phyloP scores from a whole-genome alignment of 2,888 invertebrate species.

The Drosophila limbata region DNA sequence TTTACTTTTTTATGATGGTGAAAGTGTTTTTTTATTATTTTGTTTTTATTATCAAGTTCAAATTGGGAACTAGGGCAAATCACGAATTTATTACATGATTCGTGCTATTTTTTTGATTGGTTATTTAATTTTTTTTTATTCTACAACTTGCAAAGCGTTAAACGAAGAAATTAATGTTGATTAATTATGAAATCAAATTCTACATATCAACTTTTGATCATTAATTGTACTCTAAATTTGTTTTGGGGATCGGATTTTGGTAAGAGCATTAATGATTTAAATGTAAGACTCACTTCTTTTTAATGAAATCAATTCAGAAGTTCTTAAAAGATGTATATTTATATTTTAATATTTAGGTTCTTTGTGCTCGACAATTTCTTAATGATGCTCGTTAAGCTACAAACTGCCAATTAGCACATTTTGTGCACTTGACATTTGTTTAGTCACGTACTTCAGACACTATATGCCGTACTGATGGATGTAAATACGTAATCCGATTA shows the following conservation, averaged over 20 bases:
- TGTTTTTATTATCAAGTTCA: slow-evolving; percentile 47
- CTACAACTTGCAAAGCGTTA: background rate
- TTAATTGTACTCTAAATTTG: slow-evolving; percentile 5
- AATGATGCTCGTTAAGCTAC: background rate
- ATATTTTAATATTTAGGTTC: slow-evolving; percentile 3
- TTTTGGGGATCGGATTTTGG: slow-evolving; percentile 25
- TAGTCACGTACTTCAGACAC: slow-evolving; percentile 5
- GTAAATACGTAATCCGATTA: slow-evolving; percentile 11
- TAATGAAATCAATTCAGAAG: slow-evolving; percentile 17
- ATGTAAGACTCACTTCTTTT: slow-evolving; percentile 5
- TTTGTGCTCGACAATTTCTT: slow-evolving; percentile 15
- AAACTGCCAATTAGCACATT: slow-evolving; percentile 49
- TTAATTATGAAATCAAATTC: slow-evolving; percentile 7
- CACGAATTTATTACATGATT: slow-evolving; percentile 3
- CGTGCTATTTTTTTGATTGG: background rate
- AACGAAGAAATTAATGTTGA: background rate
- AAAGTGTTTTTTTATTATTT: slow-evolving; percentile 33
- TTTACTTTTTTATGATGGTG: slow-evolving; percentile 22
- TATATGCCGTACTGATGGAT: background rate
- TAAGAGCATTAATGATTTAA: slow-evolving; percentile 37
- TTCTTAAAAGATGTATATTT: slow-evolving; percentile 4
- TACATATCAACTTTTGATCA: slow-evolving; percentile 12
- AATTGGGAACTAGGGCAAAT: slow-evolving; percentile 12
- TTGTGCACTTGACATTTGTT: slow-evolving; percentile 9
- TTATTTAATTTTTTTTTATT: slow-evolving; percentile 6